Percentiles rank a stretch among this genome's conserved stretches.
These are phyloP conservation scores for Colletes gigas DNA, from an alignment of 1,140 invertebrate genomes.

Conservation along the genomic window DNA sequence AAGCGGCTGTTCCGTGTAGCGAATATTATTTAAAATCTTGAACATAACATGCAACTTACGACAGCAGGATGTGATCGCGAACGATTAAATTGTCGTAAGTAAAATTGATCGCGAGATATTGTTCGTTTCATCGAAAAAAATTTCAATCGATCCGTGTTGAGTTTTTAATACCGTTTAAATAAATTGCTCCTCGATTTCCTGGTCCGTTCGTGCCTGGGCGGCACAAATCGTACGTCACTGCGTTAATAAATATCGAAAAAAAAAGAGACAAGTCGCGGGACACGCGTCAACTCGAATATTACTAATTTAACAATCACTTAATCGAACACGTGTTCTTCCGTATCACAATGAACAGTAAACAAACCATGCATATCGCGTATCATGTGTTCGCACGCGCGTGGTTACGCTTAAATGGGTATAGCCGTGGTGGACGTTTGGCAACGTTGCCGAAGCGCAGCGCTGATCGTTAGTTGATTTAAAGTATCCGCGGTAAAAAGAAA, in stretches of 20 bases:
- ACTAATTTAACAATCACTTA: constrained; percentile 20
- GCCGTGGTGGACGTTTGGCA: constrained; percentile 54
- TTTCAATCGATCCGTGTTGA: not conserved
- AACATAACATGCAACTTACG: not conserved
- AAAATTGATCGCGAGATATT: not conserved
- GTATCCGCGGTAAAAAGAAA: constrained; percentile 76
- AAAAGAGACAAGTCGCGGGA: not conserved
- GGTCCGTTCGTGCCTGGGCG: not conserved
- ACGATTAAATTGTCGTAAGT: not conserved
- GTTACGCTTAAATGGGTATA: constrained; percentile 18
- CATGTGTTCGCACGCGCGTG: constrained; percentile 27
- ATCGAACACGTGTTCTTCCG: constrained; percentile 48
- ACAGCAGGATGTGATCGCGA: not conserved
- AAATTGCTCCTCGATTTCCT: not conserved
- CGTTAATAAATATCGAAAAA: not conserved
- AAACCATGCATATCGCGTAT: constrained; percentile 48
- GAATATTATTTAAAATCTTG: not conserved
- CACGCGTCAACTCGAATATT: not conserved
- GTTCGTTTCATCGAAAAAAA: not conserved
- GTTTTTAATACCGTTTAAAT: constrained; percentile 17
- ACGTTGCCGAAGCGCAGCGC: constrained; percentile 62
- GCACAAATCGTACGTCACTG: not conserved
- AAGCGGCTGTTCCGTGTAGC: not conserved
- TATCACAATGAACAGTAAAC: constrained; percentile 53
- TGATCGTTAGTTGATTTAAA: constrained; percentile 73